phyloP scores from a whole-genome alignment of 1,140 invertebrate species.

The Pseudoatta argentina region DNA sequence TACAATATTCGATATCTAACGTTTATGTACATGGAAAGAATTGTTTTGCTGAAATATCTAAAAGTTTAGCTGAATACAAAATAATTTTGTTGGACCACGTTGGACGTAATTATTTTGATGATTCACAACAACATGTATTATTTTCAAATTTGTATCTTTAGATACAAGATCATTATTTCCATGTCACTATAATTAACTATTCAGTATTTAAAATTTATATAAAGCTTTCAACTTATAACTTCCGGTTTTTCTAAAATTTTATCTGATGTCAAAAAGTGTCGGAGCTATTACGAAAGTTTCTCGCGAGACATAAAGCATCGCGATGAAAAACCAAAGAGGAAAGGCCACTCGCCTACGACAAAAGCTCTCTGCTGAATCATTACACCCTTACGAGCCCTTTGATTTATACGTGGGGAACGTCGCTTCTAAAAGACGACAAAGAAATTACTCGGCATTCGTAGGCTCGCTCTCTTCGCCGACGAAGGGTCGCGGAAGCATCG shows the following conservation, averaged over 20 bases:
- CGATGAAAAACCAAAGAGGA: constrained; percentile 74
- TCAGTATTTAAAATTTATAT: constrained; percentile 5
- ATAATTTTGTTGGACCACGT: too few species aligned
- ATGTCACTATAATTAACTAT: not conserved
- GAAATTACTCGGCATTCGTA: constrained; percentile 78
- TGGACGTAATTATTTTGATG: too few species aligned
- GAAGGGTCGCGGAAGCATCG: constrained; percentile 21
- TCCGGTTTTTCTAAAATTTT: constrained; percentile 15
- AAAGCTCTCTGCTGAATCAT: constrained; percentile 82
- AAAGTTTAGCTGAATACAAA: too few species aligned
- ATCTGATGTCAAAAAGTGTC: constrained; percentile 17
- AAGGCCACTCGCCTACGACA: constrained; percentile 76
- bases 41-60: too few species aligned
- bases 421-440: constrained; percentile 75
- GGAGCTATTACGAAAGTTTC: constrained; percentile 43
- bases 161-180: too few species aligned
- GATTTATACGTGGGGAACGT: constrained; percentile 79
- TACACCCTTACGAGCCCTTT: constrained; percentile 77
- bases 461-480: constrained; percentile 49
- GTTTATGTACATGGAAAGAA: too few species aligned
- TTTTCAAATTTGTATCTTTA: too few species aligned
- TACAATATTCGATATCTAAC: too few species aligned
- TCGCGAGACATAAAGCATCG: constrained; percentile 56
- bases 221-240: constrained; percentile 17
- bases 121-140: too few species aligned